phyloP scores from a whole-genome alignment of 2,113 vertebrate genomes.

The Asarcornis scutulata region DNA sequence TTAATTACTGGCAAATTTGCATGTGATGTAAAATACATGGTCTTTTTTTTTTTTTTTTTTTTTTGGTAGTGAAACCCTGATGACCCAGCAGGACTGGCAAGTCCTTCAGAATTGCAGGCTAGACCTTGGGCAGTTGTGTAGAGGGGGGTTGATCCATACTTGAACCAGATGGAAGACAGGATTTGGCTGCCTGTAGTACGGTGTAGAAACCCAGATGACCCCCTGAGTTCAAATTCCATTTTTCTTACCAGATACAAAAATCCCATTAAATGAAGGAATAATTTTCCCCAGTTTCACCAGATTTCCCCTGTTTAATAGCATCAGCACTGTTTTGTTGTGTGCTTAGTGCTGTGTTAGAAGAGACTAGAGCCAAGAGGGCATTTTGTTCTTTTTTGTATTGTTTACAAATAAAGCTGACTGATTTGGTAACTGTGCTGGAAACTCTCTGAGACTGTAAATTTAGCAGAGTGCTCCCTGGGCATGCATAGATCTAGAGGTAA shows the following conservation, averaged over 20 bases:
- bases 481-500: constrained; percentile 38
- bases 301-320: neutral
- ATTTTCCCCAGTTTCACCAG: accelerated
- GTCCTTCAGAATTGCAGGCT: accelerated
- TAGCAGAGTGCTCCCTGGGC: constrained; percentile 22
- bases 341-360: neutral
- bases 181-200: neutral
- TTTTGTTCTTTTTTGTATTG: constrained; percentile 24
- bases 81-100: neutral
- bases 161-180: neutral
- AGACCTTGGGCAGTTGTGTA: neutral
- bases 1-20: accelerated
- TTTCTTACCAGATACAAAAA: neutral
- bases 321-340: neutral
- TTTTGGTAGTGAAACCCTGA: neutral
- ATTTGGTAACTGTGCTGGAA: constrained; percentile 45
- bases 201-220: neutral
- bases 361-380: neutral
- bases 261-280: neutral
- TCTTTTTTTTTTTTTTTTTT: neutral
- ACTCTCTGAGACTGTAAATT: neutral
- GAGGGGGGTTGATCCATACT: accelerated
- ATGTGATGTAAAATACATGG: no score
- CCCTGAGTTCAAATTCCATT: neutral
- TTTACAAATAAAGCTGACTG: constrained; percentile 52